A percentile compares a stretch with the other conserved stretches of the same genome.
Conservation (phyloP, 1,140 invertebrate species). For the Agrypnia vestita region DNA sequence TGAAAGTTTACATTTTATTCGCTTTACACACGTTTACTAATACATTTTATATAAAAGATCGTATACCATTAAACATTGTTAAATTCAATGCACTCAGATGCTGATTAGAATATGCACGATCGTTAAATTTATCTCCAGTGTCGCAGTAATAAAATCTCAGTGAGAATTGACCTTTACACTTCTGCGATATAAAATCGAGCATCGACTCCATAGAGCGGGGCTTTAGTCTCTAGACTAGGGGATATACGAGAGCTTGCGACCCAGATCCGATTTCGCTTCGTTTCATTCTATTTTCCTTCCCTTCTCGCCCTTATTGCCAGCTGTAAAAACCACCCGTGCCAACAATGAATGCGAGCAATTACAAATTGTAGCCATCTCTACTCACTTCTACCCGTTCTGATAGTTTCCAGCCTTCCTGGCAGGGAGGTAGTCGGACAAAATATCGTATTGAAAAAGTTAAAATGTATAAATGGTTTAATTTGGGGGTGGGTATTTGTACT, state of each 20-base stretch:
- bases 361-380: constrained; percentile 40
- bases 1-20: too few species aligned
- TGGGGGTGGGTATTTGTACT: too few species aligned
- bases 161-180: constrained; percentile 17
- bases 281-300: constrained; percentile 40
- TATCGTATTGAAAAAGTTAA: too few species aligned
- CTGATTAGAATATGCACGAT: too few species aligned
- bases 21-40: too few species aligned
- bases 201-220: background rate
- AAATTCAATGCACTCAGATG: too few species aligned
- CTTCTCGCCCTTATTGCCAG: constrained; percentile 44
- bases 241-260: constrained; percentile 26
- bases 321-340: constrained; percentile 54
- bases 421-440: background rate
- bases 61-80: too few species aligned
- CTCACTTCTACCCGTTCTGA: background rate
- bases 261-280: constrained; percentile 28
- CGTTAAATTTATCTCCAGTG: too few species aligned
- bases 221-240: background rate
- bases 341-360: constrained; percentile 53
- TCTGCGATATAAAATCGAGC: constrained; percentile 25
- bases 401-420: constrained; percentile 6
- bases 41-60: too few species aligned
- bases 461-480: too few species aligned
- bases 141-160: background rate